Percentiles rank a stretch among this genome's conserved stretches.
Evolutionary conservation across 2,113 vertebrate genomes (phyloP).

Genomic region (Cyprinus carpio): DNA sequence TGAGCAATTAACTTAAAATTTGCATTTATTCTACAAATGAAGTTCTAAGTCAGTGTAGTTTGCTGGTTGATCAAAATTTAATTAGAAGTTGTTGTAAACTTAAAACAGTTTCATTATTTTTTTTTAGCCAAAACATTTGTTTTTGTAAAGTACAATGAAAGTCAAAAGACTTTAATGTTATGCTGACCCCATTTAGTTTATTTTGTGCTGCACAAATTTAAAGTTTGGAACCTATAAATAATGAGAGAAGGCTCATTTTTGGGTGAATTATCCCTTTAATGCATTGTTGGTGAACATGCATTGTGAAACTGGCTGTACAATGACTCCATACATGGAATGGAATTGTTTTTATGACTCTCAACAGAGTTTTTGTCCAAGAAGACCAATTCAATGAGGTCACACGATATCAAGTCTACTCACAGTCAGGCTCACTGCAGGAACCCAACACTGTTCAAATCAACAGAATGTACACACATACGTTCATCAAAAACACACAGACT

Average conservation of each 20-base stretch:
- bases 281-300: background rate
- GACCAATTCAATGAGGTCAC: conserved; percentile 33
- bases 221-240: background rate
- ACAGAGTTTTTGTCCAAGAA: background rate
- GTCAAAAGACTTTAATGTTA: background rate
- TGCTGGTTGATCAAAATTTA: background rate
- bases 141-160: background rate
- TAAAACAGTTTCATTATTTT: too few species aligned
- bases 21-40: background rate
- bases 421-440: conserved; percentile 35
- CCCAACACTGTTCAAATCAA: conserved; percentile 21
- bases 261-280: background rate
- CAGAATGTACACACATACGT: conserved; percentile 7
- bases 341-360: conserved; percentile 21
- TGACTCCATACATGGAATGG: conserved; percentile 1
- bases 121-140: background rate
- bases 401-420: conserved; percentile 12
- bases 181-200: background rate
- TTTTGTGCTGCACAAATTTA: background rate
- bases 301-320: conserved; percentile 3
- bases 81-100: too few species aligned
- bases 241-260: background rate
- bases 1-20: background rate
- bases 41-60: background rate
- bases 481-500: background rate